Evolutionary conservation across 2,888 invertebrate genomes (phyloP).

Genomic region (Sarcophaga carnaria): DNA sequence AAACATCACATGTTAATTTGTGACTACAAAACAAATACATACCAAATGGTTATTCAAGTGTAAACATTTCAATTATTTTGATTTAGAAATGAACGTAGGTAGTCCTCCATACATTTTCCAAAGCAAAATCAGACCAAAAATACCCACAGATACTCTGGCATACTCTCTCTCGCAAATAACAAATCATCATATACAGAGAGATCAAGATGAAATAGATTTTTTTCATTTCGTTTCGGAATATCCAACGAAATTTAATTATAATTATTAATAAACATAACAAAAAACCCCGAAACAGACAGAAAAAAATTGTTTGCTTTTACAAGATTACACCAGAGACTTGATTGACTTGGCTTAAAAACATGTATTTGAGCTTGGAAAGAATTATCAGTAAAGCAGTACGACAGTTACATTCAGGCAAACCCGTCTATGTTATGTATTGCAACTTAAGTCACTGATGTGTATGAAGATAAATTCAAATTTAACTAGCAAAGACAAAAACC

Average conservation of each 20-base stretch:
- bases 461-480: no score
- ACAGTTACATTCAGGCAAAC: no score
- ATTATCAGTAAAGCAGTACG: no score
- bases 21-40: neutral
- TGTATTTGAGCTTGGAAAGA: no score
- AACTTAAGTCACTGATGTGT: no score
- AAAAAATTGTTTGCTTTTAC: neutral
- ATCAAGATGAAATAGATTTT: neutral
- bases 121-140: neutral
- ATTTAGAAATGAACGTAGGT: conserved; percentile 1
- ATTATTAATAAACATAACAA: neutral
- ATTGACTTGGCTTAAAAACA: neutral
- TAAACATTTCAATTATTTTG: conserved; percentile 40
- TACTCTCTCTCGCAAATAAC: neutral
- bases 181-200: neutral
- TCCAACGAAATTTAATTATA: neutral
- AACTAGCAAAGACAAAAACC: no score
- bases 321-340: neutral
- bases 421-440: no score
- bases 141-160: neutral
- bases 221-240: neutral
- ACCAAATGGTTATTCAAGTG: conserved; percentile 45
- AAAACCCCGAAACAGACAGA: neutral
- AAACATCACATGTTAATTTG: conserved; percentile 12
- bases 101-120: neutral